Base-by-base conservation (phyloP, 2,888 invertebrate genomes). In the Hedya salicella region DNA sequence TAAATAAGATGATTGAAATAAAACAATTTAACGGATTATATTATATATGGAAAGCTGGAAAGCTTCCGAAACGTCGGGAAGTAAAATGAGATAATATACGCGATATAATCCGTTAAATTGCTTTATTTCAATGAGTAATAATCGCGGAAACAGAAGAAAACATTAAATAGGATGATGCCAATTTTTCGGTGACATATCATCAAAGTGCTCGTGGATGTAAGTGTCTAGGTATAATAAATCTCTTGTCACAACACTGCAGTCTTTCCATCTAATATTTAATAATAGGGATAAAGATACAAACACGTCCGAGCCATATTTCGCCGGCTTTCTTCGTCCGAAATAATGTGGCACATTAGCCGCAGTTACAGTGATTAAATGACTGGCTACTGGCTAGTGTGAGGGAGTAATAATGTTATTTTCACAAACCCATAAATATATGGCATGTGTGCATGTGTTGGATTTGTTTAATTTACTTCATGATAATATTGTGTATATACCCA, bases 301-400 rank as follows among this genome's bases (percentile, higher is more conserved):
- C 86, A 84, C 85, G 84, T 86, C 79, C 79, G 73, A 73, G 73
- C 81, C 77, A 87, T 88, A 88, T 87, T 87, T 87, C 78, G 76
- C 75, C 75, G 77, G 85, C 82, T 88, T 89, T 87, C 87, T 87
- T 86, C 82, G 78, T 74, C 78, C 82, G 73, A 85, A 90, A 88
- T 90, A 90, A 90, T 90, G 89, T 85, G 76, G 71, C 79, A 78
- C 89, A 90, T 90, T 90, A 89, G 89, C 84, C 80, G 75, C 87
- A 88, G 90, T 89, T 85, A 89, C 90, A 89, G 87, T 89, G 90
- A 91, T 91, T 89, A 90, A 90, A 82, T 82, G 89, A 85, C 82
- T 85, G 68, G 79, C 80, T 78, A 78, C 79, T 81, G 81, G 25
- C 4, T 25, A 25, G 1, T 78, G 76, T 77, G 78, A 79, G 82